Conservation (phyloP, 1,140 invertebrate species). For the Drosophila malerkotliana region DNA sequence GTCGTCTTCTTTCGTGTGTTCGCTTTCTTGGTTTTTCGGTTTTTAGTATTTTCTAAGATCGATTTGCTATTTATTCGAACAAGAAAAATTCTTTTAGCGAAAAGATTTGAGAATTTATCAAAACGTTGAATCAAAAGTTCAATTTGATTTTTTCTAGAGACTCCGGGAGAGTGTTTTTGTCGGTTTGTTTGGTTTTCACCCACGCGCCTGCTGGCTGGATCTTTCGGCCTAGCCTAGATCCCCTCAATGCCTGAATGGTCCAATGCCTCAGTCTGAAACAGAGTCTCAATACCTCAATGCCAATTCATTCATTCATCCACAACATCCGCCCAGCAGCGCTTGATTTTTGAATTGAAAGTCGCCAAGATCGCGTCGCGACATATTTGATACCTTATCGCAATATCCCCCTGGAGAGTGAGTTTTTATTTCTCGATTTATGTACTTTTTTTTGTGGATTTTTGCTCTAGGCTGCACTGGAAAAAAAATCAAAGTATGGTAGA, state of each 20-base stretch:
- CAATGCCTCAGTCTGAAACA: conserved; percentile 17
- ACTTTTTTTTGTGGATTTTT: conserved; percentile 10
- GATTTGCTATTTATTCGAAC: background rate
- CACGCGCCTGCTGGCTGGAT: conserved; percentile 22
- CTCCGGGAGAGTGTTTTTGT: conserved; percentile 6
- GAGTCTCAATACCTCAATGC: conserved; percentile 32
- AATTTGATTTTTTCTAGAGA: background rate
- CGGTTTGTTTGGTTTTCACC: conserved; percentile 6
- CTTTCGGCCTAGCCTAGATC: conserved; percentile 28
- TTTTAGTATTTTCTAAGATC: conserved; percentile 1
- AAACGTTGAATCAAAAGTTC: conserved; percentile 3
- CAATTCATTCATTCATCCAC: conserved; percentile 43
- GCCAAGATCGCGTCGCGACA: conserved; percentile 47
- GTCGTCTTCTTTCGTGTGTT: conserved; percentile 42
- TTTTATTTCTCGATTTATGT: too few relatives aligned
- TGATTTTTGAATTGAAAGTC: conserved; percentile 43
- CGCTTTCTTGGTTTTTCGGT: conserved; percentile 11
- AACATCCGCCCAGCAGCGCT: conserved; percentile 38
- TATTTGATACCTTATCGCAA: conserved; percentile 44
- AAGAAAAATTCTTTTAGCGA: background rate
- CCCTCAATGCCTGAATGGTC: conserved; percentile 4
- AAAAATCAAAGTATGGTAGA: background rate
- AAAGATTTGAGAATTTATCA: background rate
- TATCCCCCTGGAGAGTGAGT: conserved; percentile 22
- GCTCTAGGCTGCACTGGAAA: conserved; percentile 28